phyloP scores from a whole-genome alignment of 2,888 invertebrate genomes.

The Aspidiotus rigidus region DNA sequence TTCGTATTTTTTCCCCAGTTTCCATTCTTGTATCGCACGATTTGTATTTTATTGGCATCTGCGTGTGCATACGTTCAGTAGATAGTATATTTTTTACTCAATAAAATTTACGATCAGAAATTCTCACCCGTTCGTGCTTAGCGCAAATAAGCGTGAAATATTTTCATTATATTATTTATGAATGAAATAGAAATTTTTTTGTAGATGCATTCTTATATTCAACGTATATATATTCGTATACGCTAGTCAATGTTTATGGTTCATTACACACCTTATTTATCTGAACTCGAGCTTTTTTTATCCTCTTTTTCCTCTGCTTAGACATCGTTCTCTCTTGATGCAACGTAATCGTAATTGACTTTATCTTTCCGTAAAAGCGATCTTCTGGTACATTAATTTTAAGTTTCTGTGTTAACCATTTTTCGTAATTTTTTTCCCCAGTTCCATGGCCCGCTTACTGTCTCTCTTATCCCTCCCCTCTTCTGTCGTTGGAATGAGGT shows the following conservation, averaged over 20 bases:
- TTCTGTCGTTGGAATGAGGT: too few species aligned
- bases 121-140: background rate
- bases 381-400: constrained; percentile 29
- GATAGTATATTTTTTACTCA: background rate
- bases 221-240: background rate
- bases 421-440: background rate
- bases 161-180: constrained; percentile 4
- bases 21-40: too few species aligned
- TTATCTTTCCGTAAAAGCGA: constrained; percentile 26
- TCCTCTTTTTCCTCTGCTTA: background rate
- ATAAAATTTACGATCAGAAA: background rate
- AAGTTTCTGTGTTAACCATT: background rate
- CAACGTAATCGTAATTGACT: constrained; percentile 20
- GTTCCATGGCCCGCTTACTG: too few species aligned
- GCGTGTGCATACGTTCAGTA: too few species aligned
- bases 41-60: too few species aligned
- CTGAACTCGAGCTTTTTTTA: background rate
- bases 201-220: background rate
- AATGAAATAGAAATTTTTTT: background rate
- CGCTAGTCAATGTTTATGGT: constrained; percentile 1
- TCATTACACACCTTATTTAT: constrained; percentile 2
- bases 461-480: too few species aligned
- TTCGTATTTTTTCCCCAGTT: too few species aligned
- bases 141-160: constrained; percentile 2
- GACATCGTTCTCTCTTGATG: background rate